Base-by-base conservation (phyloP, 2,113 vertebrate genomes). In the Rhipidura dahli region DNA sequence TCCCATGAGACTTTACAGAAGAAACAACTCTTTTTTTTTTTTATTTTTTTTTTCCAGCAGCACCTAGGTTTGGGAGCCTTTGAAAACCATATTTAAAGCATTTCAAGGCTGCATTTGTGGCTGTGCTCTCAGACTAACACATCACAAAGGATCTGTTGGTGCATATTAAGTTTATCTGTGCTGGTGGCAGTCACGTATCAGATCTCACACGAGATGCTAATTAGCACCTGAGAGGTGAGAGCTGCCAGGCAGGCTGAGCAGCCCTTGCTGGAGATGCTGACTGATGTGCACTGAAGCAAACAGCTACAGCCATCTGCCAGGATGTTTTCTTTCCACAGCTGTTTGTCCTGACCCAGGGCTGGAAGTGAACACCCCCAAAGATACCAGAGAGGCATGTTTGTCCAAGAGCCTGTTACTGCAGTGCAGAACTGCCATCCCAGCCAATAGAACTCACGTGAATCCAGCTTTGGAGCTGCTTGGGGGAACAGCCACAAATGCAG, bases 161-260 rank as follows among this genome's bases (percentile, higher is more conserved):
- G 85, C 69, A 24, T 54, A 50, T 77, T 53, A 71, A 94, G 93
- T 66, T 83, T 47, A 39, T 70, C 61, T 7, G 5, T 57, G 75
- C 75, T 3, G 33, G 56, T 83, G 75, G 90, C 81, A 91, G 77
- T 68, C 70, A 50, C 15, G 3, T 69, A 56, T 75, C 85, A 71
- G 85, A 85, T 85, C 94, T 92, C 6, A 15, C 35, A 33, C 10
- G 51, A 75, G 88, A 88, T 92, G 83, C 75, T 93, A 90, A 94
- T 96, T 94, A 92, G 63, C 93, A 90, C 89, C 73, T 87, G 79
- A 92, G 82, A 94, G 86, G 89, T 83, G 89, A 83, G 72, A 82
- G 86, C 93, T 93, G 61, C 5, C 1, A 90, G 75, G 75, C 82
- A 85, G 60, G 45, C 65, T 87, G 60, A 73, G 37, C 47, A 93